phyloP scores from a whole-genome alignment of 2,888 invertebrate genomes.

The Synergus itoensis region DNA sequence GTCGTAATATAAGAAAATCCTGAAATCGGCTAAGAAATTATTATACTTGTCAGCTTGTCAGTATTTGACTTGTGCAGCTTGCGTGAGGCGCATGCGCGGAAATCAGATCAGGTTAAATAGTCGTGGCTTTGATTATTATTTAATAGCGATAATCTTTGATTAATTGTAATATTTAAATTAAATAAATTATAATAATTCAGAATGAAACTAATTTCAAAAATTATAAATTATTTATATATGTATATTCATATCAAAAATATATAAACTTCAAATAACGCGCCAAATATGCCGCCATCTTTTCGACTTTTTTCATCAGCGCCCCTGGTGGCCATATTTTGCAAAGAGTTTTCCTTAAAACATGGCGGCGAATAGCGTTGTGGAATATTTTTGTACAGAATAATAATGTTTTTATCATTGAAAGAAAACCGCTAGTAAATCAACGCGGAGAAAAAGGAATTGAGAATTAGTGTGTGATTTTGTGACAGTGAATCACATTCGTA shows the following conservation, averaged over 20 bases:
- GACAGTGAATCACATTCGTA: constrained; percentile 14
- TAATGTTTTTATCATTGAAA: constrained; percentile 30
- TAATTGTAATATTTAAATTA: no score
- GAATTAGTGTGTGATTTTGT: neutral
- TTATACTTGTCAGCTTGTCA: no score
- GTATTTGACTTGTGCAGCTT: no score
- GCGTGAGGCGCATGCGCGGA: no score
- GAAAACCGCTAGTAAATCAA: neutral
- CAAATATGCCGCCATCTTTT: neutral
- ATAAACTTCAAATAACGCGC: neutral
- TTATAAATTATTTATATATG: no score
- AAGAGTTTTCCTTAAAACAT: constrained; percentile 21
- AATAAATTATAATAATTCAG: no score
- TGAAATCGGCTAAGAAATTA: neutral
- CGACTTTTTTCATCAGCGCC: neutral
- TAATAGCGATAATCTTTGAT: no score
- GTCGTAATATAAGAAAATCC: neutral
- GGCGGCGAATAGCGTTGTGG: constrained; percentile 23
- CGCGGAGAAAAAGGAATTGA: neutral
- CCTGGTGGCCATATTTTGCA: neutral
- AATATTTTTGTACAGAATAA: neutral
- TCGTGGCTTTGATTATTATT: no score
- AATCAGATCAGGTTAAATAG: no score
- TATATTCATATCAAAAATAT: no score
- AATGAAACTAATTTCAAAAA: no score